A percentile compares a stretch with the other conserved stretches of the same genome.
These are phyloP conservation scores for Myotis lucifugus DNA, from an alignment of 2,113 vertebrate genomes.

Conservation along the genomic window DNA sequence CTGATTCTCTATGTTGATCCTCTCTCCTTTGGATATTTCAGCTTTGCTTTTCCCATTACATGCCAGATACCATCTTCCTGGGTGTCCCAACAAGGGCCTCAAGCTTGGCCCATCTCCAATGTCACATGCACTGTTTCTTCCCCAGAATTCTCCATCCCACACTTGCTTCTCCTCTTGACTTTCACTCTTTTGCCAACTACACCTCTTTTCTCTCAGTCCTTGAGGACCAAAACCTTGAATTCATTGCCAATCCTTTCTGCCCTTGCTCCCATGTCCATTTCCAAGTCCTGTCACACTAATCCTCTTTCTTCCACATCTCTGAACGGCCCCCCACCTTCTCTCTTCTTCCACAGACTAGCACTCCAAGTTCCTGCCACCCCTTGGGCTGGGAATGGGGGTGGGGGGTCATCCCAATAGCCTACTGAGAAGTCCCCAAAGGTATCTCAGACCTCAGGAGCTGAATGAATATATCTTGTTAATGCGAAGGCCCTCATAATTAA, in stretches of 20 bases:
- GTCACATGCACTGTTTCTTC: background rate
- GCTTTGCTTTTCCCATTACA: background rate
- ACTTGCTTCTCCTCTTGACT: background rate
- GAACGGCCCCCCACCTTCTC: background rate
- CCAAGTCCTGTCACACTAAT: background rate
- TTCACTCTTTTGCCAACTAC: background rate
- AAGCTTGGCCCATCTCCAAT: background rate
- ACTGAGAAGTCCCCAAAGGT: too few species aligned
- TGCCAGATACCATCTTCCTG: background rate
- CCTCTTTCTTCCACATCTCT: background rate
- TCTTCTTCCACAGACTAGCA: background rate
- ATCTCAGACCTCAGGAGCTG: background rate
- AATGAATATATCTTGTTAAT: background rate
- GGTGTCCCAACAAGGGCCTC: background rate
- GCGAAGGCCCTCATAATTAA: background rate
- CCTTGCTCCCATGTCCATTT: background rate
- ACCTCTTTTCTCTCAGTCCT: background rate
- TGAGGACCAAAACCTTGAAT: background rate
- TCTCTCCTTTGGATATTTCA: background rate
- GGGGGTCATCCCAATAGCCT: rapidly evolving
- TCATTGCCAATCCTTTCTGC: background rate
- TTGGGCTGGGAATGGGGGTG: background rate
- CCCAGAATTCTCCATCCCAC: background rate
- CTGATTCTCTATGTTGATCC: background rate
- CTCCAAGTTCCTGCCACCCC: background rate